Evolutionary conservation across 2,888 invertebrate genomes (phyloP).

Genomic region (Drosophila flavopinicola): DNA sequence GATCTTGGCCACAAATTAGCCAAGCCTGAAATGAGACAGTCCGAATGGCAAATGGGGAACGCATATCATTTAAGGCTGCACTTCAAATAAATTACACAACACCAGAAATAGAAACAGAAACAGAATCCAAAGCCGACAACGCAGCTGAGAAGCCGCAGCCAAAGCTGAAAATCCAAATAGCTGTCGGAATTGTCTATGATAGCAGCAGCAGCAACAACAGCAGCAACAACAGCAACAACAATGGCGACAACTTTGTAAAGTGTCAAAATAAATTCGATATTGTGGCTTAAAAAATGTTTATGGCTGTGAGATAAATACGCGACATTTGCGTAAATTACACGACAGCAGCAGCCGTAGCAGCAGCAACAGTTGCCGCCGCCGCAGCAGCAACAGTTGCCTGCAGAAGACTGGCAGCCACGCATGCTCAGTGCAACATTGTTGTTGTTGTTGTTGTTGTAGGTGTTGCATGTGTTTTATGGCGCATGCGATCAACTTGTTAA

Average conservation of each 20-base stretch:
- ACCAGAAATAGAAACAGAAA: constrained; percentile 64
- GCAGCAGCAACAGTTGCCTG: constrained; percentile 21
- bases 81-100: constrained; percentile 69
- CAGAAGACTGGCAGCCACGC: constrained; percentile 68
- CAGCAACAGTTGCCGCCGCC: constrained; percentile 24
- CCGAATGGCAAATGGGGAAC: constrained; percentile 41
- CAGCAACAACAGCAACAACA: constrained; percentile 52
- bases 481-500: constrained; percentile 78
- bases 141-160: background rate
- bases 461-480: constrained; percentile 81
- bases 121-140: constrained; percentile 18
- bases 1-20: constrained; percentile 62
- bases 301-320: constrained; percentile 77
- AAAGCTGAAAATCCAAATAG: constrained; percentile 31
- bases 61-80: constrained; percentile 76
- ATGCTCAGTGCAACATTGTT: constrained; percentile 55
- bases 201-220: constrained; percentile 41
- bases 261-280: constrained; percentile 81
- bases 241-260: constrained; percentile 79
- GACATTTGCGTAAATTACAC: constrained; percentile 80
- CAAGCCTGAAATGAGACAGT: constrained; percentile 61
- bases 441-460: constrained; percentile 61
- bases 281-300: constrained; percentile 80
- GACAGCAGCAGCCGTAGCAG: constrained; percentile 60
- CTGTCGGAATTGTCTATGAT: constrained; percentile 61